Evolutionary conservation across 1,140 invertebrate genomes (phyloP).

Genomic region (Harpegnathos saltator): DNA sequence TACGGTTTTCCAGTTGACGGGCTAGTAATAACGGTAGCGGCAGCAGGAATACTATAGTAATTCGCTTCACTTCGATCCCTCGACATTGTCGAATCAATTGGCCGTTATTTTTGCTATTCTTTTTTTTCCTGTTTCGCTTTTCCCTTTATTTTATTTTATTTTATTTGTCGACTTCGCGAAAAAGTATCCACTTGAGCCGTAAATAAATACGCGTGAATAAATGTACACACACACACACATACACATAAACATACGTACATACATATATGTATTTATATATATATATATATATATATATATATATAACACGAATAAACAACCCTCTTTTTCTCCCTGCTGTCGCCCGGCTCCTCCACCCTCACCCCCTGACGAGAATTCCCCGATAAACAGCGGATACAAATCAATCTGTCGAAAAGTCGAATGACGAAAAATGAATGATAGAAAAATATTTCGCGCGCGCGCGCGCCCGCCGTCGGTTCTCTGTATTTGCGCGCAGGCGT

Average conservation of each 20-base stretch:
- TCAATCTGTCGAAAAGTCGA: slow-evolving; percentile 5
- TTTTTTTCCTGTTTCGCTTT: too few relatives aligned
- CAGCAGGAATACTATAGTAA: not conserved
- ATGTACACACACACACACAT: too few relatives aligned
- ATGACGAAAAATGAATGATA: too few relatives aligned
- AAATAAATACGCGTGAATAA: too few relatives aligned
- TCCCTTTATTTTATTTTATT: slow-evolving; percentile 11
- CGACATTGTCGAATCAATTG: not conserved
- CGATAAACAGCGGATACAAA: slow-evolving; percentile 34
- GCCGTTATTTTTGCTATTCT: too few relatives aligned
- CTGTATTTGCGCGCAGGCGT: not conserved
- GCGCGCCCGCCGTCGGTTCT: too few relatives aligned
- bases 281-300: too few relatives aligned
- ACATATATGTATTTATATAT: too few relatives aligned
- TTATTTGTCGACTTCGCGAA: slow-evolving; percentile 14
- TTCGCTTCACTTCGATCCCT: not conserved
- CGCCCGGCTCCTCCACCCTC: too few relatives aligned
- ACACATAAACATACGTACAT: too few relatives aligned
- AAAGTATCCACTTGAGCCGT: slow-evolving; percentile 14
- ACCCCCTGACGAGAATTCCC: too few relatives aligned
- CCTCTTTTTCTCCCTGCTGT: not conserved
- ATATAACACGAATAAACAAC: not conserved
- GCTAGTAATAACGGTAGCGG: not conserved
- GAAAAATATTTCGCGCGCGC: not conserved
- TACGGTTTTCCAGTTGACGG: not conserved